Evolutionary conservation across 2,888 invertebrate species (phyloP), one percentile per base, ranked within the genome.

Genomic region (Andricus curvator): DNA sequence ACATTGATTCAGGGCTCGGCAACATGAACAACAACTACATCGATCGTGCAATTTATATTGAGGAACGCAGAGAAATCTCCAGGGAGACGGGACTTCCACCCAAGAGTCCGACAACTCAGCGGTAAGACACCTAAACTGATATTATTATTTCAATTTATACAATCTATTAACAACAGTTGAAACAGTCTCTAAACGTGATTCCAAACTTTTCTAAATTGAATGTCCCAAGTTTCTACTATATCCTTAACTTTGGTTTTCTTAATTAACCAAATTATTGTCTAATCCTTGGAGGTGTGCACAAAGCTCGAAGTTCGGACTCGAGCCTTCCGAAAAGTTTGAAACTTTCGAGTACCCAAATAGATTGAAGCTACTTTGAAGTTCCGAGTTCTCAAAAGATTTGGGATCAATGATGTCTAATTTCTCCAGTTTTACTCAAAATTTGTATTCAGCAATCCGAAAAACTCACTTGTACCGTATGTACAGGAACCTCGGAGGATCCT

Each of bases 71-170:
- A 84, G 92, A 92, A 60, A 67, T 88, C 81, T 86, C 86, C 66
- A 90, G 90, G 86, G 92, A 92, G 86, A 89, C 91, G 88, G 95
- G 96, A 92, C 93, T 96, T 87, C 97, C 97, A 85, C 97, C 97
- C 90, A 96, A 97, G 93, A 97, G 97, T 94, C 96, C 96, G 93
- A 95, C 95, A 93, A 94, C 95, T 93, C 94, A 95, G 92, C 94
- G 96, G 95, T 95, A 91, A 93, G 93, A 90, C 78, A 15, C 22
- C 25, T 60, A 17, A 62, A 22, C 60, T 33, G 6, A 5, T 48
- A 11, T n/a, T 11, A 48, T 44, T 11, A 44, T 44, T 44, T 4
- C 13, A 13, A 48, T 15, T 41, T 17, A 15, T 17, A 48, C 17
- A 17, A 4, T 48, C 17, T 48, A 48, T 48, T 48, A 48, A 48